A percentile compares a stretch with the other conserved stretches of the same genome.
Evolutionary conservation across 2,797 vertebrate species (phyloP).

Genomic region (Macropus fuliginosus): DNA sequence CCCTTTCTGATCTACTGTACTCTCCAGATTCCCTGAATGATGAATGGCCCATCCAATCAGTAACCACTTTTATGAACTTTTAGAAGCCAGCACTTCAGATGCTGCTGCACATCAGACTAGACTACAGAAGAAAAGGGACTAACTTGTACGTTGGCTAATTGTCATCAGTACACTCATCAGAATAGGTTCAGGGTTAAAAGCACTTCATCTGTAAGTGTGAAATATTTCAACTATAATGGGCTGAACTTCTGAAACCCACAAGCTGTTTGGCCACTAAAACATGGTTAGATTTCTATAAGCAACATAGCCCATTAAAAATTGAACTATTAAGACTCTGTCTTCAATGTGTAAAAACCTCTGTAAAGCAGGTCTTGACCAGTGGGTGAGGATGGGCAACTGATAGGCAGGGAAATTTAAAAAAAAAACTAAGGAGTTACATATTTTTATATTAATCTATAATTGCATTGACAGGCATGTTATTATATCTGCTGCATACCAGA

Average conservation of each 20-base stretch:
- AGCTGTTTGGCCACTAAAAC: background rate
- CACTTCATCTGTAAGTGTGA: conserved; percentile 19
- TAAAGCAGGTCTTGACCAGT: background rate
- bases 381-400: background rate
- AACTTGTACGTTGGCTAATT: background rate
- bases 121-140: background rate
- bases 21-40: background rate
- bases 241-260: conserved; percentile 11
- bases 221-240: background rate
- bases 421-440: background rate
- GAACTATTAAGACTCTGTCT: background rate
- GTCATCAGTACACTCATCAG: background rate
- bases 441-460: background rate
- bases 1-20: background rate
- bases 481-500: background rate
- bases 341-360: background rate
- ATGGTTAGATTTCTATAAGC: background rate
- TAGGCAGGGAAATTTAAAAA: background rate
- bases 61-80: background rate
- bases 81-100: background rate
- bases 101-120: background rate
- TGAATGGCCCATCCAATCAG: background rate
- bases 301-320: background rate
- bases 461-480: background rate
- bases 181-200: background rate